Base-by-base conservation (phyloP, 2,113 vertebrate species). In the Ceyx melanurus region DNA sequence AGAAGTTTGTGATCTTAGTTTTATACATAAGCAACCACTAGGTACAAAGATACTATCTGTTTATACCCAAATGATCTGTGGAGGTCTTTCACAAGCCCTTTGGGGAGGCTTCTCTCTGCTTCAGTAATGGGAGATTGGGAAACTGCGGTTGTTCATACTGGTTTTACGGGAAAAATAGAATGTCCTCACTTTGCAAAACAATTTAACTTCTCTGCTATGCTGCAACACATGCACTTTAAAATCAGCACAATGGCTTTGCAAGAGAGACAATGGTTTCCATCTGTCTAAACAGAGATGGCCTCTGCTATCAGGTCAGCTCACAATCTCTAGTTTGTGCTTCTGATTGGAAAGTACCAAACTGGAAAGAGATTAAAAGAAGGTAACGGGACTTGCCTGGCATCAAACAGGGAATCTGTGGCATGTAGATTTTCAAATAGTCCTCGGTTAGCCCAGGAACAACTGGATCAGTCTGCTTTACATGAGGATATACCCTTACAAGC, bases 31-130 rank as follows among this genome's bases (percentile, higher is more conserved):
- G 90, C 79, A 96, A 92, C 76, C 88, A 91, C 75, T 95, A 94
- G 89, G 83, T 95, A 70, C 82, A 85, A 91, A 88, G 83, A 96
- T 88, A 97, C 86, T 91, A 95, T 96, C 95, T 97, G 92, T 96
- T 95, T 97, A 94, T 91, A 88, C 64, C 77, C 80, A 85, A 86
- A 93, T 78, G 42, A 94, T 91, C 77, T 43, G 66, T 91, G 79
- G 92, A 95, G 31, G 74, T 97, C 89, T 97, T 94, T 97, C 93
- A 91, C 74, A 95, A 85, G 95, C 80, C 79, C 92, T 92, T 94
- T 94, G 82, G 89, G 95, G 66, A 81, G 71, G 88, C 82, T 86
- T 80, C 89, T 89, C 65, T 48, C 73, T 68, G 70, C 97, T 96
- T 93, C 83, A 92, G 87, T 84, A 96, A 90, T 45, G 37, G 61